Evolutionary conservation across 2,113 vertebrate species (phyloP).

Genomic region (Abramis brama): DNA sequence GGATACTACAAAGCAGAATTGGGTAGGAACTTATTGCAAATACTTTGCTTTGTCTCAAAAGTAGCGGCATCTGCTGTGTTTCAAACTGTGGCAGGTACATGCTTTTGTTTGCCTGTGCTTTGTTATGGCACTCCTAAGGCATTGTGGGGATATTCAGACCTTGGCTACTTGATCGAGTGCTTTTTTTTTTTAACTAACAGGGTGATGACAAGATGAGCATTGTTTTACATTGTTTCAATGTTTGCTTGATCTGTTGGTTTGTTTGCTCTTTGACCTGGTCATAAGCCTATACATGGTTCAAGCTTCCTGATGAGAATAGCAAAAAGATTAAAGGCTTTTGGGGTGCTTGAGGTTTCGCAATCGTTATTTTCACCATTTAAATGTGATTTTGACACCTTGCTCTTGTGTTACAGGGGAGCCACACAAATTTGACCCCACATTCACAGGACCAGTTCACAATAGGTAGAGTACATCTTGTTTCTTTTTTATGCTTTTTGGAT

Average conservation of each 20-base stretch:
- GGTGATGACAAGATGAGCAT: background rate
- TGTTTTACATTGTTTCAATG: background rate
- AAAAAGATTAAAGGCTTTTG: background rate
- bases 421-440: conserved; percentile 87
- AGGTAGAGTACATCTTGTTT: conserved; percentile 75
- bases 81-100: conserved; percentile 5
- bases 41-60: background rate
- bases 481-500: background rate
- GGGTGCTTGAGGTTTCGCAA: background rate
- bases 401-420: conserved; percentile 86
- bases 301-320: background rate
- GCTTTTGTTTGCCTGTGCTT: conserved; percentile 22
- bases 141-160: background rate
- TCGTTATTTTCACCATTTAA: background rate
- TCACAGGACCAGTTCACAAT: conserved; percentile 88
- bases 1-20: conserved; percentile 26
- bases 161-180: background rate
- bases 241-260: background rate
- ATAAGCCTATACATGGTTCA: background rate
- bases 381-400: conserved; percentile 30
- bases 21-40: conserved; percentile 23
- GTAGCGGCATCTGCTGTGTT: background rate
- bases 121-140: background rate
- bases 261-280: background rate
- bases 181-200: background rate